These are phyloP conservation scores for Amblyraja radiata DNA, from an alignment of 2,797 vertebrate species.

Conservation along the genomic window DNA sequence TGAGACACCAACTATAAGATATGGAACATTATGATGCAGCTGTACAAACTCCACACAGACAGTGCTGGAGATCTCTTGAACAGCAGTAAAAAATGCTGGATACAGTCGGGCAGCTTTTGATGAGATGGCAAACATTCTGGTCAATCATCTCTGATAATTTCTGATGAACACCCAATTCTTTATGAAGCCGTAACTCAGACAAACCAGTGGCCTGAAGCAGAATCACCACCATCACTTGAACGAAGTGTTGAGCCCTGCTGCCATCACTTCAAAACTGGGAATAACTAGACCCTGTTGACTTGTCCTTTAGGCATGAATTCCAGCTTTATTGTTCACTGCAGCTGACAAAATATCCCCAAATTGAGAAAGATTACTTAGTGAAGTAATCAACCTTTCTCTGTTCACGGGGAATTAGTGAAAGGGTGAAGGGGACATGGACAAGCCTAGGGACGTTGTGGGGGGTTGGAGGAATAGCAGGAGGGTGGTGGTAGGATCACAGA, in stretches of 20 bases:
- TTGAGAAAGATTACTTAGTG: neutral
- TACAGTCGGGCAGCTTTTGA: neutral
- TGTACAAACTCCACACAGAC: too few species aligned
- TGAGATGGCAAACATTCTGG: neutral
- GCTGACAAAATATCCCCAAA: neutral
- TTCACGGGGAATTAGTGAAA: neutral
- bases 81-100: neutral
- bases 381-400: neutral
- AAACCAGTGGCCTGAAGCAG: neutral
- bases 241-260: neutral
- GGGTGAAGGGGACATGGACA: too few species aligned
- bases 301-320: neutral
- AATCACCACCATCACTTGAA: neutral
- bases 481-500: neutral
- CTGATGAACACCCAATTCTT: neutral
- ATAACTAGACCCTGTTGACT: neutral
- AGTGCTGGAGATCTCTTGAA: neutral
- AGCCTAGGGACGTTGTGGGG: neutral
- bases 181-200: neutral
- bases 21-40: too few species aligned
- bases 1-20: too few species aligned
- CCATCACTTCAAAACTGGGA: neutral
- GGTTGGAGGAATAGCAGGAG: neutral
- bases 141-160: neutral
- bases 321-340: neutral